Percentiles rank a stretch among this genome's conserved stretches.
These are phyloP conservation scores for Lacerta agilis DNA, from an alignment of 2,797 vertebrate genomes.

Conservation along the genomic window DNA sequence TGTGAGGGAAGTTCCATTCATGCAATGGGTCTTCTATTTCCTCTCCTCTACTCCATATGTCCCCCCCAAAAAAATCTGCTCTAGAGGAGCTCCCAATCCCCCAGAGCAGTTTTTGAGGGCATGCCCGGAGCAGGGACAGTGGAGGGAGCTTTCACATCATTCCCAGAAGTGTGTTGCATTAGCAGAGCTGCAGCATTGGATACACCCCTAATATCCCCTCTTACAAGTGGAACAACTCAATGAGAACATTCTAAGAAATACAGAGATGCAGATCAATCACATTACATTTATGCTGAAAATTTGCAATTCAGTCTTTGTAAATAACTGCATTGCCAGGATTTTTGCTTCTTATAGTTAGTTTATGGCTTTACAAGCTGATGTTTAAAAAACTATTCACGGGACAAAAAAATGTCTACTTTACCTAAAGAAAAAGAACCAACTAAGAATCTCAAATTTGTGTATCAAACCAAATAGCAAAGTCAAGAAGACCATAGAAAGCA, in stretches of 20 bases:
- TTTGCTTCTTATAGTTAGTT: not conserved
- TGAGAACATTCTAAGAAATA: not conserved
- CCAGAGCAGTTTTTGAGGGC: too few species aligned
- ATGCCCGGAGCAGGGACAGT: too few species aligned
- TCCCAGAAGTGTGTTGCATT: too few species aligned
- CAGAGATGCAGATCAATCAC: not conserved
- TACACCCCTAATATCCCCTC: too few species aligned
- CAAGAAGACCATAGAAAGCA: not conserved
- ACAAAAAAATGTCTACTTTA: not conserved
- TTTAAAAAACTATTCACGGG: not conserved
- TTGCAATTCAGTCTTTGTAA: not conserved
- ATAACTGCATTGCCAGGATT: not conserved
- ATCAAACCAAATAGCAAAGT: not conserved
- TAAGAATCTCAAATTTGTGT: not conserved
- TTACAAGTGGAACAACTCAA: not conserved
- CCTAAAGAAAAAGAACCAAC: not conserved
- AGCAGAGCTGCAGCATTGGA: too few species aligned
- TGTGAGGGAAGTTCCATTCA: too few species aligned
- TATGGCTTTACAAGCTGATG: not conserved
- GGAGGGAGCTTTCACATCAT: too few species aligned
- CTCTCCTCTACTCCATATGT: too few species aligned
- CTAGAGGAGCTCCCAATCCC: too few species aligned
- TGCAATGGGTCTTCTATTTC: too few species aligned
- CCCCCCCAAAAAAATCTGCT: too few species aligned
- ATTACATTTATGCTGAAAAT: not conserved